Base-by-base conservation (phyloP, 2,113 vertebrate species). In the Passer montanus region DNA sequence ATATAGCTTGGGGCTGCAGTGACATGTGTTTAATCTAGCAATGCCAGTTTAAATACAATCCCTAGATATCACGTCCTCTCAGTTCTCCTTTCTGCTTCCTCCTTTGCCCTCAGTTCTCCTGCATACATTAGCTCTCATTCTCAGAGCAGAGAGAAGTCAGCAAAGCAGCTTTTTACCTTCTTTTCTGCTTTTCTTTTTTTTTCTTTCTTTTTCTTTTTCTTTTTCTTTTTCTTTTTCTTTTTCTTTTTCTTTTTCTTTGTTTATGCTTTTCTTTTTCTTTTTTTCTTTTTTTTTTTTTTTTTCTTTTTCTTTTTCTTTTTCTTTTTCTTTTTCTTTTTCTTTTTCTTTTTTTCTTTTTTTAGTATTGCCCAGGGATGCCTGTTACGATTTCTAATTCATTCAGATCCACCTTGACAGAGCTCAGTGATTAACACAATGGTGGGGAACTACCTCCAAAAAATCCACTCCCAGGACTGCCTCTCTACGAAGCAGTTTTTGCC, bases 11-110 rank as follows among this genome's bases (percentile, higher is more conserved):
- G 27, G 63, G 72, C 72, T 92, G 68, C 52, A 39, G 24, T 79
- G 74, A 68, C 31, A 43, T 43, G 19, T 85, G 56, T 90, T 93
- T 88, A 90, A 95, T 94, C 72, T 84, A 59, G 39, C 60, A 84
- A 67, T 68, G 77, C 80, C 64, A n/a, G 52, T 97, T 94, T 75
- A 90, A 93, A 90, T 52, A 86, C 80, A 87, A 68, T 94, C 72
- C 76, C 55, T 92, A 63, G 89, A 58, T 92, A 59, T 7, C 31
- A 21, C 47, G 52, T 77, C 72, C 56, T 92, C 13, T 77, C 55
- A 23, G 50, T 89, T 89, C 76, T 90, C 31, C n/a, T 62, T 88
- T 88, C 24, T 67, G 11, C 63, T 92, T 90, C 43, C 35, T 92
- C 30, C n/a, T 55, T 49, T 84, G 68, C 16, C n/a, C 21, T 60